phyloP scores from a whole-genome alignment of 2,888 invertebrate species.

The Platycheirus rosarum region DNA sequence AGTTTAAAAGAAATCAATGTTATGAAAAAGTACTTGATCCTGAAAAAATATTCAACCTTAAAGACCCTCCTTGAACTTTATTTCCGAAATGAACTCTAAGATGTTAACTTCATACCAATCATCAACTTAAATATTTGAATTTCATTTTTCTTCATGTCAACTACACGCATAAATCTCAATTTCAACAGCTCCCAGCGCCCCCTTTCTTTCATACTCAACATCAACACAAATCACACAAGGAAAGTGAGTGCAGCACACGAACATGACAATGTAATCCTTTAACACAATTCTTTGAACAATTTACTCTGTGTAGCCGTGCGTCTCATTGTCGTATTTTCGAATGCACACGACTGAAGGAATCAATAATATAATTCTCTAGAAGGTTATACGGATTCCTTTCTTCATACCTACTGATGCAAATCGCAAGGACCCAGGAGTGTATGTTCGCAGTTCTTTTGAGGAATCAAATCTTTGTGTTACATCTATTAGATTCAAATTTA shows the following conservation, averaged over 20 bases:
- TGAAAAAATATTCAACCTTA: not conserved
- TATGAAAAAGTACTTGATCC: not conserved
- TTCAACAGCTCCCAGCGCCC: not conserved
- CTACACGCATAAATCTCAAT: slow-evolving; percentile 23
- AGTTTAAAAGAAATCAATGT: no score
- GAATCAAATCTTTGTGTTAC: slow-evolving; percentile 64
- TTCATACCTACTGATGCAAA: not conserved
- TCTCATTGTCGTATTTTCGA: slow-evolving; percentile 28
- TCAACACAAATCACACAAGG: not conserved
- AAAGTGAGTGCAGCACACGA: slow-evolving; percentile 6
- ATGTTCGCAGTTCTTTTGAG: slow-evolving; percentile 53
- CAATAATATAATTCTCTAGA: slow-evolving; percentile 45
- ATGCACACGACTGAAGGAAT: slow-evolving; percentile 56
- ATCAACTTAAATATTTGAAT: not conserved
- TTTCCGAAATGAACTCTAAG: no score
- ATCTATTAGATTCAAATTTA: slow-evolving; percentile 70
- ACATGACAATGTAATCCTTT: slow-evolving; percentile 26
- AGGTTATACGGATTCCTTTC: not conserved
- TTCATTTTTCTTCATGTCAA: slow-evolving; percentile 4
- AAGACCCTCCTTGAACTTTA: no score
- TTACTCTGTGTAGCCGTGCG: slow-evolving; percentile 34
- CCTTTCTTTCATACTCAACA: not conserved
- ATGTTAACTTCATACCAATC: not conserved
- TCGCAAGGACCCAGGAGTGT: slow-evolving; percentile 1
- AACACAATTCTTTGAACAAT: slow-evolving; percentile 55